phyloP scores from a whole-genome alignment of 2,797 vertebrate species.

The Falco columbarius region DNA sequence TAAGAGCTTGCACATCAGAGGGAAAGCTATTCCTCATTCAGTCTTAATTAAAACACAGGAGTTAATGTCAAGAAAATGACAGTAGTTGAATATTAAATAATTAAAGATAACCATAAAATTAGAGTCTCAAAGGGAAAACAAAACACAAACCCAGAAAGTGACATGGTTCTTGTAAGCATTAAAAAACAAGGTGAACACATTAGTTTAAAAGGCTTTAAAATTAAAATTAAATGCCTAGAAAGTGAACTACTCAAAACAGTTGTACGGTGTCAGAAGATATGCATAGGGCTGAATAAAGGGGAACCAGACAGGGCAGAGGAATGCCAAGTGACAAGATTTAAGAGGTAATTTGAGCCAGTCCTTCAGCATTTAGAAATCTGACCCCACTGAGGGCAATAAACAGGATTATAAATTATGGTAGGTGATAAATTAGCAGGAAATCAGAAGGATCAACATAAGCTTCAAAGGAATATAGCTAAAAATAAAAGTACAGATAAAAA shows the following conservation, averaged over 20 bases:
- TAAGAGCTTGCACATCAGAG: background rate
- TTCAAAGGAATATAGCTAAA: constrained; percentile 18
- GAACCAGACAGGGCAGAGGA: background rate
- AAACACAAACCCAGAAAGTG: background rate
- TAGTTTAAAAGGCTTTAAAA: background rate
- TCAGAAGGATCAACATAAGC: constrained; percentile 34
- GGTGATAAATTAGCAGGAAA: constrained; percentile 65
- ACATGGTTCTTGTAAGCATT: background rate
- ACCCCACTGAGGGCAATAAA: constrained; percentile 54
- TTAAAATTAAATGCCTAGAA: background rate
- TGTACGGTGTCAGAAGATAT: background rate
- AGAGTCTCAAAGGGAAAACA: background rate
- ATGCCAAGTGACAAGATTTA: constrained; percentile 47
- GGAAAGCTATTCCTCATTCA: background rate
- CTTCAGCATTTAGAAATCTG: constrained; percentile 56
- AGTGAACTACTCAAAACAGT: background rate
- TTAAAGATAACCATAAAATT: background rate
- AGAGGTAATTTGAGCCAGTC: constrained; percentile 54
- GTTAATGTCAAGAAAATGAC: background rate
- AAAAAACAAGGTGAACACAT: background rate
- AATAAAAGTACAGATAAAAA: background rate
- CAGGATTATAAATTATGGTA: constrained; percentile 59
- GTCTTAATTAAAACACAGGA: background rate
- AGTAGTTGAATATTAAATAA: background rate
- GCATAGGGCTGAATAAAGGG: background rate